phyloP scores from a whole-genome alignment of 2,113 vertebrate genomes.

The Phalacrocorax brasilianus region DNA sequence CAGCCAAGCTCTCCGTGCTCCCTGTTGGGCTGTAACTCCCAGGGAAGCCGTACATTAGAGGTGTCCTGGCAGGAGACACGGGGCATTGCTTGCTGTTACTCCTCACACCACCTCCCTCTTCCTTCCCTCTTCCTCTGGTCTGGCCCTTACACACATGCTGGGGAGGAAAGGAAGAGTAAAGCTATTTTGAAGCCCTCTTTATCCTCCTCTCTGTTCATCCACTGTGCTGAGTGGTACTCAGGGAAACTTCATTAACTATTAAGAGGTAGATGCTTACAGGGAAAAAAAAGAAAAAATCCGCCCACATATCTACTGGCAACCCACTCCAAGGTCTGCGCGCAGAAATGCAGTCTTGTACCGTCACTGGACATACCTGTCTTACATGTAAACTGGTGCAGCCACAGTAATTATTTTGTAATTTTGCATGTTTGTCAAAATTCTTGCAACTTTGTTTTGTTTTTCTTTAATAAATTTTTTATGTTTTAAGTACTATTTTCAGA shows the following conservation, averaged over 20 bases:
- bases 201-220: not conserved
- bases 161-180: not conserved
- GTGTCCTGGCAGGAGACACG: not conserved
- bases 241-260: constrained; percentile 20
- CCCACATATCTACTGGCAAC: not conserved
- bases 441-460: not conserved
- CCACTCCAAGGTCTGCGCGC: not conserved
- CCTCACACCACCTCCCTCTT: not conserved
- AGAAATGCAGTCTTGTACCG: not conserved
- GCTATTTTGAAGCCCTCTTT: not conserved
- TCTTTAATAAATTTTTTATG: not conserved
- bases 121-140: not conserved
- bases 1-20: rapidly evolving
- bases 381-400: not conserved
- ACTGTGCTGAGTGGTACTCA: not conserved
- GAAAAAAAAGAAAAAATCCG: not conserved
- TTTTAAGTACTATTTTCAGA: not conserved
- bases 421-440: not conserved
- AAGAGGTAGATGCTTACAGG: not conserved
- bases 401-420: not conserved
- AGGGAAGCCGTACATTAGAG: not conserved
- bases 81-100: not conserved
- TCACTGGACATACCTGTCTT: not conserved
- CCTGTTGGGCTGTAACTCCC: rapidly evolving
- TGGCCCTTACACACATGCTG: not conserved